phyloP scores from a whole-genome alignment of 2,888 invertebrate genomes.

The Congeria kusceri region DNA sequence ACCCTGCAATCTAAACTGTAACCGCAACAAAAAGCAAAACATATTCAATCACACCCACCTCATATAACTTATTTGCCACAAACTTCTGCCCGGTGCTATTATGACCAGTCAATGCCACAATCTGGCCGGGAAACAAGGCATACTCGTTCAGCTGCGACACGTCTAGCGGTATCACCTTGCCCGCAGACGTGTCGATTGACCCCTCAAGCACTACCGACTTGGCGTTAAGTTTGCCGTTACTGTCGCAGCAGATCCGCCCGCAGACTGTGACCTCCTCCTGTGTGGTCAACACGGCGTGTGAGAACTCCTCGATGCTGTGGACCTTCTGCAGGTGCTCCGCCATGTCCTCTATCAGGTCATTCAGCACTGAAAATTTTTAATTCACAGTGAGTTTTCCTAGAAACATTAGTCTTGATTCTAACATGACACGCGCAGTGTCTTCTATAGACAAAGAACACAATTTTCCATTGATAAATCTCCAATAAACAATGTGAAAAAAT shows the following conservation, averaged over 20 bases:
- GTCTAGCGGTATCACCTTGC: constrained; percentile 86
- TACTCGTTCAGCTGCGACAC: constrained; percentile 87
- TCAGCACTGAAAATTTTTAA: constrained; percentile 84
- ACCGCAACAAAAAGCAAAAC: no score
- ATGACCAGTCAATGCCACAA: constrained; percentile 90
- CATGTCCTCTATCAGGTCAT: constrained; percentile 85
- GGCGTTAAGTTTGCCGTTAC: constrained; percentile 90
- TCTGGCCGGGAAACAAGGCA: constrained; percentile 92
- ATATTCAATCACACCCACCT: constrained; percentile 81
- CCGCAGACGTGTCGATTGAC: constrained; percentile 84
- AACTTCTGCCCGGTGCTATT: constrained; percentile 91
- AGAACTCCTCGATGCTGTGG: constrained; percentile 81
- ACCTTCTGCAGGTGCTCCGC: constrained; percentile 84
- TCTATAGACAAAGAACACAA: no score
- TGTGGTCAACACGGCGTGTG: constrained; percentile 81
- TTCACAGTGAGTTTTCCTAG: no score
- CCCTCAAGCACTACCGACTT: constrained; percentile 91
- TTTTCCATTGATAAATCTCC: no score
- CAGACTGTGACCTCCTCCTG: constrained; percentile 87
- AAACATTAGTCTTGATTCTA: no score
- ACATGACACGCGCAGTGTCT: no score
- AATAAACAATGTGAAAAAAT: no score
- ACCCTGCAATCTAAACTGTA: no score
- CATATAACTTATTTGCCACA: constrained; percentile 89
- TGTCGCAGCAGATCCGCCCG: constrained; percentile 92